Percentiles rank a stretch among this genome's conserved stretches.
phyloP scores from a whole-genome alignment of 30 jellyfish, hydroid and myxozoan genomes.

The Clytia hemisphaerica region DNA sequence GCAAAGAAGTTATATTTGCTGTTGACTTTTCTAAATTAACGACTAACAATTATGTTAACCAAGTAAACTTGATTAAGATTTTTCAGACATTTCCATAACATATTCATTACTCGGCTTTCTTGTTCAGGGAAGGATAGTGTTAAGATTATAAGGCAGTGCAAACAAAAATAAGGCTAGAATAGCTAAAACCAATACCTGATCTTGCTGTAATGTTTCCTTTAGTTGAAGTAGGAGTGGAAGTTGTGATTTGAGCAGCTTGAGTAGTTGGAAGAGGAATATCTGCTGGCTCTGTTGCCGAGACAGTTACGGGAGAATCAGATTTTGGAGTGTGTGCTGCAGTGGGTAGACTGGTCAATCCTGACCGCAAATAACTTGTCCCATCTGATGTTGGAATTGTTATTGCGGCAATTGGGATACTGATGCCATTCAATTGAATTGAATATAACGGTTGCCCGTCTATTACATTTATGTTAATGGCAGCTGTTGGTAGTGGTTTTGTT shows the following conservation, averaged over 20 bases:
- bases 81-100: too few species aligned
- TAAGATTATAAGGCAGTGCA: too few species aligned
- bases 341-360: background rate
- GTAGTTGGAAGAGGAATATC: background rate
- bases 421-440: constrained; percentile 76
- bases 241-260: background rate
- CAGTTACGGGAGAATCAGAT: background rate
- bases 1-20: too few species aligned
- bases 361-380: constrained; percentile 31
- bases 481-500: constrained; percentile 16
- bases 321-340: background rate
- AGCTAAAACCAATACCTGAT: too few species aligned
- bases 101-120: too few species aligned
- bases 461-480: constrained; percentile 33
- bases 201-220: background rate
- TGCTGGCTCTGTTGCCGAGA: background rate
- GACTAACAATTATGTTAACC: too few species aligned
- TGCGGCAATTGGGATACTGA: constrained; percentile 74
- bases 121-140: too few species aligned
- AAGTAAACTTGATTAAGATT: too few species aligned
- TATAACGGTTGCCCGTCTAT: constrained; percentile 71
- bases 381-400: constrained; percentile 40
- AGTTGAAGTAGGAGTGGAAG: background rate
- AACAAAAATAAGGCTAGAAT: too few species aligned
- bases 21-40: too few species aligned